Conservation (phyloP, 1,140 invertebrate genomes). For the Saxidomus purpurata region DNA sequence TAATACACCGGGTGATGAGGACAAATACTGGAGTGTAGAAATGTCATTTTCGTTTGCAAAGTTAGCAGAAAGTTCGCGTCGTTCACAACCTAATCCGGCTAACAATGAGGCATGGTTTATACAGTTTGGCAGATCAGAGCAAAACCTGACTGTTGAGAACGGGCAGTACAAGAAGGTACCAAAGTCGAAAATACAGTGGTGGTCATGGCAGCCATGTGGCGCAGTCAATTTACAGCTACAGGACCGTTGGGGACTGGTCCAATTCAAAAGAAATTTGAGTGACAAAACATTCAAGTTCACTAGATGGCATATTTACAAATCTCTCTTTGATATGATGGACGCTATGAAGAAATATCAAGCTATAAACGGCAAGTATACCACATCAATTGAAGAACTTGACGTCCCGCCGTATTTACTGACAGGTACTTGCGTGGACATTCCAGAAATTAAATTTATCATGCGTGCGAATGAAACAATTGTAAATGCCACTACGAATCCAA, state of each 20-base stretch:
- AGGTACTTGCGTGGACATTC: slow-evolving; percentile 24
- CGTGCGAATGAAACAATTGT: neutral
- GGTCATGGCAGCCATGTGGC: slow-evolving; percentile 54
- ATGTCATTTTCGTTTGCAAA: slow-evolving; percentile 24
- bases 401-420: slow-evolving; percentile 43
- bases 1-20: slow-evolving; percentile 31
- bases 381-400: slow-evolving; percentile 21
- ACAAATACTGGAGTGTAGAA: slow-evolving; percentile 43
- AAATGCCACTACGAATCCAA: neutral
- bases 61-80: neutral
- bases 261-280: slow-evolving; percentile 17
- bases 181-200: slow-evolving; percentile 12
- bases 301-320: slow-evolving; percentile 42
- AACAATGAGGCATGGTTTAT: slow-evolving; percentile 41
- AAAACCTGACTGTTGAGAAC: slow-evolving; percentile 4
- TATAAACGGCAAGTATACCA: slow-evolving; percentile 9
- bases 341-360: slow-evolving; percentile 31
- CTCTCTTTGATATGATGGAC: slow-evolving; percentile 35
- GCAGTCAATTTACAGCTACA: slow-evolving; percentile 26
- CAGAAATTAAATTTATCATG: neutral
- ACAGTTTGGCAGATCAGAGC: slow-evolving; percentile 45
- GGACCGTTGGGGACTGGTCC: slow-evolving; percentile 47
- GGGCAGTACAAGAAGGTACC: slow-evolving; percentile 11
- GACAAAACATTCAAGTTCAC: slow-evolving; percentile 25
- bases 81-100: neutral